Base-by-base conservation (phyloP, 2,888 invertebrate genomes). In the Abrostola tripartita region DNA sequence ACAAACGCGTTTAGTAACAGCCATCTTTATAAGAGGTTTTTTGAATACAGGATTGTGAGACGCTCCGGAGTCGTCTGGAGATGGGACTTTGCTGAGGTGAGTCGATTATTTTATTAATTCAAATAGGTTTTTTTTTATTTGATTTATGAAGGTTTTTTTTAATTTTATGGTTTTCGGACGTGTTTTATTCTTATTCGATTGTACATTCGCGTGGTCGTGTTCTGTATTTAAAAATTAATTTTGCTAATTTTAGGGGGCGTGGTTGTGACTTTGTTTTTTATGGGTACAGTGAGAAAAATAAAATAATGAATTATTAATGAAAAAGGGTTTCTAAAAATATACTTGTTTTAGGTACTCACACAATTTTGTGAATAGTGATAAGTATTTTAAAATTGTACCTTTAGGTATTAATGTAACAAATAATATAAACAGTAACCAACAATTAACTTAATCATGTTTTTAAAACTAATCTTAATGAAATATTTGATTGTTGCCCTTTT, bases 11-110 rank as follows among this genome's bases (percentile, higher is more conserved):
- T 73, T 68, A 70, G 52, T 44, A 62, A 68, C 40, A n/a, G 61
- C 62, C 56, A 57, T 66, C 55, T 54, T 72, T 61, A 56, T 69
- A 67, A 63, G 52, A 71, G 42, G 67, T 61, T 67, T 67, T 63
- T 65, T 63, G 69, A 71, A 59, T 68, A 65, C 68, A 66, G 52
- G 41, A 67, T 66, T 79, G 78, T 67, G 69, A 55, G 40, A 62
- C 66, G 68, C 81, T 84, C 82, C 85, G 83, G 87, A 82, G 73
- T 81, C 64, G 69, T 75, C 84, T 86, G 86, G 89, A 89, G 85
- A 90, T 92, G 92, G 88, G 85, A 84, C 68, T 79, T 80, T 86
- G 79, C 57, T 90, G 73, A 88, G 91, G 91, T 91, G 52, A 87
- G 91, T 14, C 24, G 37, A 65, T 49, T 52, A 12, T 7, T 42